phyloP scores from a whole-genome alignment of 2,113 vertebrate species.

The Telmatochromis sp. region DNA sequence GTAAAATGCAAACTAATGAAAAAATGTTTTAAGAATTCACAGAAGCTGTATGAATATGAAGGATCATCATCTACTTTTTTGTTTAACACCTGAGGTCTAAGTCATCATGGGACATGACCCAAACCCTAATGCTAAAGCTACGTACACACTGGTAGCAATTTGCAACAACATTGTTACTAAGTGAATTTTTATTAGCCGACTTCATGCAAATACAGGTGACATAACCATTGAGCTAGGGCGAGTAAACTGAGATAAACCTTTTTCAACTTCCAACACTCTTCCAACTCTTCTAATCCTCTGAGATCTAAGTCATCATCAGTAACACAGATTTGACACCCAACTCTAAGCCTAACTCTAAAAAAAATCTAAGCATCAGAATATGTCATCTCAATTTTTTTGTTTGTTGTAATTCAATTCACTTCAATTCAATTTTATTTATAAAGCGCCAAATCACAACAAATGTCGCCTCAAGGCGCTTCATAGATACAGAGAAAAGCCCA shows the following conservation, averaged over 20 bases:
- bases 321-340: neutral
- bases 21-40: neutral
- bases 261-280: neutral
- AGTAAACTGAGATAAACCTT: neutral
- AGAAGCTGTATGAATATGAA: neutral
- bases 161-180: neutral
- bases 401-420: too few relatives aligned
- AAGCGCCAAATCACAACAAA: too few relatives aligned
- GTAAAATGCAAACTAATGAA: neutral
- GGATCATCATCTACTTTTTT: neutral
- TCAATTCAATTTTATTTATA: too few relatives aligned
- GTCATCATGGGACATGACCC: neutral
- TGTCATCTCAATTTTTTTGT: neutral
- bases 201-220: neutral
- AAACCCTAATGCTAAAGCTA: neutral
- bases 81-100: neutral
- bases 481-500: too few relatives aligned
- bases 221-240: neutral
- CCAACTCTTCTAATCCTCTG: neutral
- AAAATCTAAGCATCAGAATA: neutral
- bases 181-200: neutral
- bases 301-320: neutral
- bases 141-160: neutral
- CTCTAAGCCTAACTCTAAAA: neutral
- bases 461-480: too few relatives aligned